Evolutionary conservation across 2,888 invertebrate genomes (phyloP).

Genomic region (Nomada ferruginata): DNA sequence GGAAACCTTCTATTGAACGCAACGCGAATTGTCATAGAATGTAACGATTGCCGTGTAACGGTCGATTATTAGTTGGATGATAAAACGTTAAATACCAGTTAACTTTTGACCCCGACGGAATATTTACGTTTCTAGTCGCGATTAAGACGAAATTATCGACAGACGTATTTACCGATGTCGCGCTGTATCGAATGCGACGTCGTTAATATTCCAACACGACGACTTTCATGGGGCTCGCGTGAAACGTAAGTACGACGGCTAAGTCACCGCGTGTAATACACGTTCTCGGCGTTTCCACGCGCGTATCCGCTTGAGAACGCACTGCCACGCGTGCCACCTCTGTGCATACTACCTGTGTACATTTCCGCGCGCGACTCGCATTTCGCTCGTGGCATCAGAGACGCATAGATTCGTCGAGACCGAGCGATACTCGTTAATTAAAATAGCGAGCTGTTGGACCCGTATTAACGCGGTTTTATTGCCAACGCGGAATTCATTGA

Average conservation of each 20-base stretch:
- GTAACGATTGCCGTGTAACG: slow-evolving; percentile 12
- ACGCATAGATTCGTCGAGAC: slow-evolving; percentile 54
- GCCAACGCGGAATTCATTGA: slow-evolving; percentile 78
- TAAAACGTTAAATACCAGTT: slow-evolving; percentile 30
- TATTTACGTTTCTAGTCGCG: slow-evolving; percentile 39
- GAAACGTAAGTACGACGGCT: slow-evolving; percentile 23
- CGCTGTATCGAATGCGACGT: slow-evolving; percentile 31
- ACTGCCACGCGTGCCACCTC: neutral
- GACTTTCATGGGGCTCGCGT: slow-evolving; percentile 31
- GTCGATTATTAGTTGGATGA: neutral
- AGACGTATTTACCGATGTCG: slow-evolving; percentile 17
- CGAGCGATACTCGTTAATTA: slow-evolving; percentile 78
- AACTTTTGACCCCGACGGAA: slow-evolving; percentile 24
- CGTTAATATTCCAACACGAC: slow-evolving; percentile 39
- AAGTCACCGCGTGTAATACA: slow-evolving; percentile 23
- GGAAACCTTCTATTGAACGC: slow-evolving; percentile 1
- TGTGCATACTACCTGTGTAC: neutral
- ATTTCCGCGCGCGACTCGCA: neutral
- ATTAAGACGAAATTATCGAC: slow-evolving; percentile 41
- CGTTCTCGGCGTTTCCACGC: slow-evolving; percentile 10
- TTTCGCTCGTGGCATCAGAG: neutral
- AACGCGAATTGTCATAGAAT: neutral
- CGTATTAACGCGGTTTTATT: slow-evolving; percentile 80
- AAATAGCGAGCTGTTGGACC: slow-evolving; percentile 80
- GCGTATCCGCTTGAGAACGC: neutral